A percentile compares a stretch with the other conserved stretches of the same genome.
phyloP scores from a whole-genome alignment of 2,888 invertebrate genomes.

The Alviniconcha strummeri region DNA sequence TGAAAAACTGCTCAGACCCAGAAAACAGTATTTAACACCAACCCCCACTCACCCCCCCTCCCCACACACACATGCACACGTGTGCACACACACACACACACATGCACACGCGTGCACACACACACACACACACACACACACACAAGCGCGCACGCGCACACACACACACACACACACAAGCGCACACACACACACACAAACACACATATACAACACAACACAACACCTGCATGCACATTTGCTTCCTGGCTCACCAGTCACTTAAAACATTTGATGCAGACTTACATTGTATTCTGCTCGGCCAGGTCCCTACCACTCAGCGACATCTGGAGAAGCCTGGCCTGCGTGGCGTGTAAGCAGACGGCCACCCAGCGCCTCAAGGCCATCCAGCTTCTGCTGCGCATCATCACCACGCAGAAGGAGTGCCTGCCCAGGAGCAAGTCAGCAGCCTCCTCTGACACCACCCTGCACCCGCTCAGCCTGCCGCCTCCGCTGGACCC shows the following conservation, averaged over 20 bases:
- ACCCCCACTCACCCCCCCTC: too few relatives aligned
- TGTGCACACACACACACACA: too few relatives aligned
- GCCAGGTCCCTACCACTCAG: slow-evolving; percentile 62
- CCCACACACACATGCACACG: too few relatives aligned
- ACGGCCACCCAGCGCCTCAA: slow-evolving; percentile 68
- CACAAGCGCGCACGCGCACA: background rate
- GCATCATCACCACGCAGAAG: slow-evolving; percentile 59
- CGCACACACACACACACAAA: background rate
- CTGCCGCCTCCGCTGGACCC: slow-evolving; percentile 29
- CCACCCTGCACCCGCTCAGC: background rate
- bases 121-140: background rate
- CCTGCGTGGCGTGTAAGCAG: slow-evolving; percentile 70
- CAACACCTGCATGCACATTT: background rate
- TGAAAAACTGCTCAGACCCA: too few relatives aligned
- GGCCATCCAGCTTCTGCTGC: slow-evolving; percentile 66
- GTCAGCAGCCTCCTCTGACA: background rate
- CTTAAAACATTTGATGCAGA: too few relatives aligned
- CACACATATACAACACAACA: background rate
- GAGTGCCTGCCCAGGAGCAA: slow-evolving; percentile 36
- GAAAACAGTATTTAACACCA: too few relatives aligned
- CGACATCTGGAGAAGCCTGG: slow-evolving; percentile 67
- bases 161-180: background rate
- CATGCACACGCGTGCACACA: too few relatives aligned
- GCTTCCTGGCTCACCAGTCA: too few relatives aligned
- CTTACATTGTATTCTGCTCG: too few relatives aligned